Percentiles rank a stretch among this genome's conserved stretches.
Conservation (phyloP, 2,113 vertebrate genomes). For the Lontra canadensis region DNA sequence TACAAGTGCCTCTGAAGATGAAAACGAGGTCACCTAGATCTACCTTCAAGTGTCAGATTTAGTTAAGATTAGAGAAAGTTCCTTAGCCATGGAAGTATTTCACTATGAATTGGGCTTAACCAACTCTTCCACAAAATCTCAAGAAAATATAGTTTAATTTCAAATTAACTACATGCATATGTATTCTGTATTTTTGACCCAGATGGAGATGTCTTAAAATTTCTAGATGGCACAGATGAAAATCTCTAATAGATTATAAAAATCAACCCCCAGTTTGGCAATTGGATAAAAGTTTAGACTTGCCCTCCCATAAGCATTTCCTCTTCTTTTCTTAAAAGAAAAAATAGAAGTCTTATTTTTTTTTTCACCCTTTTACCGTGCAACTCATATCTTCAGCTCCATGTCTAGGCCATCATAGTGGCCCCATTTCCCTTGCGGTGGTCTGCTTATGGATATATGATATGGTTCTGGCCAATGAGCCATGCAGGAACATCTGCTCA, state of each 20-base stretch:
- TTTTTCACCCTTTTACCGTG: neutral
- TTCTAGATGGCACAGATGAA: neutral
- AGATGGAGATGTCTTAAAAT: neutral
- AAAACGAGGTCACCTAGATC: neutral
- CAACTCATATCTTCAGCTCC: neutral
- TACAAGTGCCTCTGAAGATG: neutral
- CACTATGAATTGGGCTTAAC: neutral
- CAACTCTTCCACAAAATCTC: constrained; percentile 6
- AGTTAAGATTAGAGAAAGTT: neutral
- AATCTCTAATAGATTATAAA: neutral
- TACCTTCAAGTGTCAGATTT: neutral
- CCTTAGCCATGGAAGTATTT: neutral
- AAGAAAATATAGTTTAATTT: neutral
- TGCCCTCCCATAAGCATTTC: neutral
- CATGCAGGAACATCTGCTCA: neutral
- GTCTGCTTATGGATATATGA: neutral
- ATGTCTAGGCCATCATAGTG: neutral
- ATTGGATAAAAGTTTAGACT: neutral
- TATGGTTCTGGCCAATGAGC: neutral
- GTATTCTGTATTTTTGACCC: neutral
- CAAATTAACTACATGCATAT: neutral
- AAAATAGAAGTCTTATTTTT: neutral
- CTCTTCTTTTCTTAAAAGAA: neutral
- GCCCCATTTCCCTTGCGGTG: neutral
- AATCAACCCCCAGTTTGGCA: neutral